These are phyloP conservation scores for Sinodicranocentrus sp. DNA, from an alignment of 2,888 invertebrate species.

Conservation along the genomic window DNA sequence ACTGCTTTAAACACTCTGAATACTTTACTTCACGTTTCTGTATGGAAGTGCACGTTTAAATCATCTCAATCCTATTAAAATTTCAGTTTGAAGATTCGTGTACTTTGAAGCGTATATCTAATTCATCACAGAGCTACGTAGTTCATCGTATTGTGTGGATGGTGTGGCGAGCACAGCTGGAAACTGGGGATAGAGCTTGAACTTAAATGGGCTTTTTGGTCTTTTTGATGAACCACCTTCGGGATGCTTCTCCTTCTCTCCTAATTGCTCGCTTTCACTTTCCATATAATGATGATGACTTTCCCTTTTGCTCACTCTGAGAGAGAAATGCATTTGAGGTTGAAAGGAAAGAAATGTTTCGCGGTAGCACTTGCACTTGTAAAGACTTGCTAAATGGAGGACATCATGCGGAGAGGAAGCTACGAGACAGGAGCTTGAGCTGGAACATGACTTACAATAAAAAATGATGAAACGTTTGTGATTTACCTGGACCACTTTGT, in stretches of 20 bases:
- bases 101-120: background rate
- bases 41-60: no score
- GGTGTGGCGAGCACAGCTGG: conserved; percentile 21
- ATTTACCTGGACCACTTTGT: background rate
- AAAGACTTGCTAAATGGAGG: no score
- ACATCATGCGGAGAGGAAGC: background rate
- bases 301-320: conserved; percentile 20
- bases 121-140: background rate
- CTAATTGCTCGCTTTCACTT: conserved; percentile 62
- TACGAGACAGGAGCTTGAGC: background rate
- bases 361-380: background rate
- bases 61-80: conserved; percentile 7
- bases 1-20: no score
- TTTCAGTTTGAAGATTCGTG: background rate
- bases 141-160: background rate
- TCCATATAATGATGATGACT: conserved; percentile 20
- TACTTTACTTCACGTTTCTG: no score
- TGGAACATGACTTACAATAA: conserved; percentile 1
- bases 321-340: background rate
- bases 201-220: conserved; percentile 50
- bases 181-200: conserved; percentile 44
- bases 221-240: conserved; percentile 54
- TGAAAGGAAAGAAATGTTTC: conserved; percentile 44
- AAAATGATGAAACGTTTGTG: conserved; percentile 33
- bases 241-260: conserved; percentile 35